Evolutionary conservation across 2,113 vertebrate species (phyloP).

Genomic region (Chamaetylas fuelleborni): DNA sequence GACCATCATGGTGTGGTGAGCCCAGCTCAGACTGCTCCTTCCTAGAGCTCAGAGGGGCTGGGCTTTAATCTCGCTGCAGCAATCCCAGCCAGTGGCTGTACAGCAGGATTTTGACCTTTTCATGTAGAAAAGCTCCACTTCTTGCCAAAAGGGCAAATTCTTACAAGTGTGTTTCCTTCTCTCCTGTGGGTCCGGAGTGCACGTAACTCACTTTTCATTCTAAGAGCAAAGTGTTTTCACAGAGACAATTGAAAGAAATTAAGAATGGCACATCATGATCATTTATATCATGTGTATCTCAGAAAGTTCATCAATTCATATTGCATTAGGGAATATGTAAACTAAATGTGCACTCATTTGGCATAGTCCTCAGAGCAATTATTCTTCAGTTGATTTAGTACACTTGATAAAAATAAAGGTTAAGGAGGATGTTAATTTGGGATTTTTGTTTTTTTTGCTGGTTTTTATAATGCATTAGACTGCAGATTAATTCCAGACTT

Average conservation of each 20-base stretch:
- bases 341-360: conserved; percentile 71
- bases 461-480: conserved; percentile 54
- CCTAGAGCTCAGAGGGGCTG: neutral
- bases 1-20: rapidly evolving
- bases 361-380: conserved; percentile 73
- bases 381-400: conserved; percentile 74
- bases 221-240: conserved; percentile 53
- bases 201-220: neutral
- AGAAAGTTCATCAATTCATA: conserved; percentile 76
- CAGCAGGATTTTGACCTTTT: neutral
- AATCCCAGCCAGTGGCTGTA: neutral
- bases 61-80: neutral
- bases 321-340: conserved; percentile 74
- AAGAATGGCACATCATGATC: conserved; percentile 71
- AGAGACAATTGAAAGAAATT: conserved; percentile 70
- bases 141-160: conserved; percentile 42
- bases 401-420: conserved; percentile 75
- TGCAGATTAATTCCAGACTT: conserved; percentile 66
- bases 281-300: conserved; percentile 59
- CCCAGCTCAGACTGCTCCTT: neutral
- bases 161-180: conserved; percentile 2
- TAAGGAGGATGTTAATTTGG: conserved; percentile 66
- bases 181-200: neutral
- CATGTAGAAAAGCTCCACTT: neutral
- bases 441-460: conserved; percentile 24